These are phyloP conservation scores for Hippoglossus stenolepis DNA, from an alignment of 2,113 vertebrate genomes.

Conservation along the genomic window DNA sequence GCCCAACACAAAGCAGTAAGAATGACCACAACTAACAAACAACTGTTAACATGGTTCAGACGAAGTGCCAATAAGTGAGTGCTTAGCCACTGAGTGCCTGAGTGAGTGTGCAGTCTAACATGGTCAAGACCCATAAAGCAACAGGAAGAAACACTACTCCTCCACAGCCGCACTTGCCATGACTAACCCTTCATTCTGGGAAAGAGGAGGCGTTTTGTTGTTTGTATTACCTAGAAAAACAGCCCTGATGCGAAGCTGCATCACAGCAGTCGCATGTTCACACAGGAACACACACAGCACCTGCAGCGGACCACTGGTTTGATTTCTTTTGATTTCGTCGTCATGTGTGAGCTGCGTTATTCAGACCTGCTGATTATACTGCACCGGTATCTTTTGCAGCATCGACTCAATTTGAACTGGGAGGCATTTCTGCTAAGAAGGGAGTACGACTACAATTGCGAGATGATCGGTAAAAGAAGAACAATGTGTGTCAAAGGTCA, in stretches of 20 bases:
- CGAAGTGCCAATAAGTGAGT: neutral
- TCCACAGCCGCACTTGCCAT: constrained; percentile 73
- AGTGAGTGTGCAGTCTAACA: constrained; percentile 54
- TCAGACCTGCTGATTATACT: constrained; percentile 17
- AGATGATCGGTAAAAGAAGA: constrained; percentile 19
- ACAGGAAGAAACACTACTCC: constrained; percentile 80
- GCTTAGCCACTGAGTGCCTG: constrained; percentile 9
- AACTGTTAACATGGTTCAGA: neutral
- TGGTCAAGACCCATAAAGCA: constrained; percentile 68
- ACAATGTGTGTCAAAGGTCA: constrained; percentile 12
- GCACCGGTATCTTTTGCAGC: too few relatives aligned
- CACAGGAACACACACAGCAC: constrained; percentile 7
- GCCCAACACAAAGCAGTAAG: neutral
- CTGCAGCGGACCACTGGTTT: constrained; percentile 25
- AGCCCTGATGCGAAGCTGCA: constrained; percentile 53
- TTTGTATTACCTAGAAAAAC: constrained; percentile 74
- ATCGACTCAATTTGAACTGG: neutral
- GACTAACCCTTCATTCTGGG: constrained; percentile 82
- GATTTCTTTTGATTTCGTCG: constrained; percentile 22
- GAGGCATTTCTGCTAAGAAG: constrained; percentile 24
- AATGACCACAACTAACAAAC: neutral
- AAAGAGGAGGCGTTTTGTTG: constrained; percentile 79
- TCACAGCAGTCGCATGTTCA: neutral
- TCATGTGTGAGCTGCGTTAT: neutral
- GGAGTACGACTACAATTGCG: neutral